A percentile compares a stretch with the other conserved stretches of the same genome.
Conservation (phyloP, 2,113 vertebrate species). For the Sceloporus undulatus region DNA sequence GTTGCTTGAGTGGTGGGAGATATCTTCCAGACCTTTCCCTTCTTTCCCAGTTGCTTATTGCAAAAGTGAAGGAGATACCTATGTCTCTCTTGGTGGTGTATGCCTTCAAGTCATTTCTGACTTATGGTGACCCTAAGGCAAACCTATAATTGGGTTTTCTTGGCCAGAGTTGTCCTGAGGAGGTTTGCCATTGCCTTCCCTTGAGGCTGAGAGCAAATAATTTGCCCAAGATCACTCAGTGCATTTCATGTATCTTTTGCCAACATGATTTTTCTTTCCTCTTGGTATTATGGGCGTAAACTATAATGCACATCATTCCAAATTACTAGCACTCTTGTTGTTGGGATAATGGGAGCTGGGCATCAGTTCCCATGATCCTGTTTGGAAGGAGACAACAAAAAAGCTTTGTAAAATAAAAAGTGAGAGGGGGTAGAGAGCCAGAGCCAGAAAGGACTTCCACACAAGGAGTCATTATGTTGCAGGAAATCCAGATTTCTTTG, state of each 20-base stretch:
- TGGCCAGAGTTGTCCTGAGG: too few relatives aligned
- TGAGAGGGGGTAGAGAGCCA: too few relatives aligned
- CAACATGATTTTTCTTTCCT: not conserved
- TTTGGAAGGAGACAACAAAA: not conserved
- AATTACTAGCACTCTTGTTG: not conserved
- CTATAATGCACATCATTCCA: not conserved
- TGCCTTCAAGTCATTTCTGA: too few relatives aligned
- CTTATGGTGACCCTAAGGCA: too few relatives aligned
- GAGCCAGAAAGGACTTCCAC: not conserved
- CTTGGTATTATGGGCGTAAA: not conserved
- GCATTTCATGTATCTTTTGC: not conserved
- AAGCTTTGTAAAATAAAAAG: not conserved
- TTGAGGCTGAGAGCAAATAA: too few relatives aligned
- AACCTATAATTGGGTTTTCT: too few relatives aligned
- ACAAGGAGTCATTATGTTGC: accelerated
- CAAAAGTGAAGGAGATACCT: not conserved
- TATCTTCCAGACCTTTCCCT: too few relatives aligned
- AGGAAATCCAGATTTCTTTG: not conserved
- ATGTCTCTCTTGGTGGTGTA: too few relatives aligned
- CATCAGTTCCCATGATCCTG: not conserved
- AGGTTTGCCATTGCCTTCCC: too few relatives aligned
- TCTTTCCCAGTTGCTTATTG: not conserved
- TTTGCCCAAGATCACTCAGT: too few relatives aligned
- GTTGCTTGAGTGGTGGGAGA: too few relatives aligned
- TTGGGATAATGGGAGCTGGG: not conserved